These are phyloP conservation scores for Onthophagus sagittarius DNA, from an alignment of 2,888 invertebrate genomes.

Conservation along the genomic window DNA sequence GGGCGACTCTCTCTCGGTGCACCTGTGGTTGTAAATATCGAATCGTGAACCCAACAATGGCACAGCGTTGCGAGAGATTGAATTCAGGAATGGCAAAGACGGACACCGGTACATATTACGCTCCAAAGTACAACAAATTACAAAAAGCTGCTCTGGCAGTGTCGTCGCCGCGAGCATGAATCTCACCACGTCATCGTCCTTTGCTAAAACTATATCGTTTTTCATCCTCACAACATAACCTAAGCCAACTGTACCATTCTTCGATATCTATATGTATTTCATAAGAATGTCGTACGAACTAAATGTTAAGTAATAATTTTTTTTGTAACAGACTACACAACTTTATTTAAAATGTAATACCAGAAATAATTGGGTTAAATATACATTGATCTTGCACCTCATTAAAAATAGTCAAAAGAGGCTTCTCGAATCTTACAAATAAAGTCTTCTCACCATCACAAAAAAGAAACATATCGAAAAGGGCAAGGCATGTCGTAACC, in stretches of 20 bases:
- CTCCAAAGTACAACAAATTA: constrained; percentile 30
- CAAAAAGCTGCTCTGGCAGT: constrained; percentile 32
- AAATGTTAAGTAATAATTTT: no score
- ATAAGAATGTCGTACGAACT: no score
- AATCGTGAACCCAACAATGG: constrained; percentile 18
- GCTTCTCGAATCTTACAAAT: no score
- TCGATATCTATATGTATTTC: no score
- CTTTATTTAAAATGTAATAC: no score
- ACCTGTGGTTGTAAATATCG: constrained; percentile 17
- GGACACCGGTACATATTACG: constrained; percentile 24
- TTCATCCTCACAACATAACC: neutral
- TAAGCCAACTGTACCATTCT: neutral
- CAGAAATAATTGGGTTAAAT: no score
- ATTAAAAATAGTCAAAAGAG: no score
- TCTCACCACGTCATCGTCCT: constrained; percentile 20
- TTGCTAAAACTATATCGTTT: neutral
- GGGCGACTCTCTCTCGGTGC: constrained; percentile 15
- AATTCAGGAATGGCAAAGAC: constrained; percentile 21
- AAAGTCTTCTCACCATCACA: no score
- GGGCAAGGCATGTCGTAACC: no score
- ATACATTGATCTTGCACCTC: no score
- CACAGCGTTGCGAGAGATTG: constrained; percentile 13
- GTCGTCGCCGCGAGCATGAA: constrained; percentile 29
- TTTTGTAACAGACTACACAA: no score
- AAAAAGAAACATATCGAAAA: no score